Base-by-base conservation (phyloP, 2,797 vertebrate species). In the Sebastes taczanowskii region DNA sequence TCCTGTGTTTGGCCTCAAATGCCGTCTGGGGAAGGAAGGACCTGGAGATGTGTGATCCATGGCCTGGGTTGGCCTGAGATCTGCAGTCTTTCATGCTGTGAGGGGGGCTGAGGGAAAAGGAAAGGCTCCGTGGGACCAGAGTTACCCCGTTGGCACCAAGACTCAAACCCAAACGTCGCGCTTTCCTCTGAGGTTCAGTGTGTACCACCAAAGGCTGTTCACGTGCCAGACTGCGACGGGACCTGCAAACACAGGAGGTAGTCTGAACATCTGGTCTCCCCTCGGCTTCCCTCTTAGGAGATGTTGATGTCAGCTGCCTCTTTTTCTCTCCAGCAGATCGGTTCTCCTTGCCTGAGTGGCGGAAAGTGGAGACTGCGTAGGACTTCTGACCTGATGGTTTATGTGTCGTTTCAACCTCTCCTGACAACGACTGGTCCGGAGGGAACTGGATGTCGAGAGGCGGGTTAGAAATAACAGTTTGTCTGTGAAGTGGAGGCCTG, bases 121-220 rank as follows among this genome's bases (percentile, higher is more conserved):
- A 90, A 20, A 88, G 62, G 69, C 70, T 91, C 25, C 55, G 71
- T 65, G 86, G 88, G 23, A 89, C 82, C 14, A 90, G 62, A 49
- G 84, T 34, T 10, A 22, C 55, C 13, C 69, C 14, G 0, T 18
- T 84, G 29, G 30, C 69, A 34, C 56, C 30, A 1, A 52, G 29
- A 62, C 60, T 34, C 55, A 81, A 32, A 64, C 76, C 84, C 27
- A 86, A 80, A 53, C 71, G 56, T 16, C 29, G 63, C 0, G 76
- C 71, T 81, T 90, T 93, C 74, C 56, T 90, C 75, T 79, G 81
- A 53, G 89, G 82, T 83, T 90, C 80, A 20, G 38, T 29, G 73
- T 73, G 80, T 11, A 71, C 25, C 11, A 71, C 22, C 38, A 63
- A 11, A 23, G 74, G 42, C 29, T 72, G 78, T 55, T 89, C 88